Conservation (phyloP, 2,113 vertebrate species). For the Nipponia nippon region DNA sequence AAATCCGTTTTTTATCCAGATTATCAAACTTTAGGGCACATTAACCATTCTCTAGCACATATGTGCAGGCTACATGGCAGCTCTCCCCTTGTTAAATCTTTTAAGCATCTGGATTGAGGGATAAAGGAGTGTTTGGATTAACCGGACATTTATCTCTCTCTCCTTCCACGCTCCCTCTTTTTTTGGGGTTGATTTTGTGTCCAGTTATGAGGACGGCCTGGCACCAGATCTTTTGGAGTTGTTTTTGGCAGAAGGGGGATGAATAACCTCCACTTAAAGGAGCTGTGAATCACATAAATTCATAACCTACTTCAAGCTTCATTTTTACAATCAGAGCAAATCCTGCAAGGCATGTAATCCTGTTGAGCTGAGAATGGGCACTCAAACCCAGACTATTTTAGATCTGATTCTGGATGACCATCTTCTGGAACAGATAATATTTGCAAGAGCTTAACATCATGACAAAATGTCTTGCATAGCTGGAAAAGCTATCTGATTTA, state of each 20-base stretch:
- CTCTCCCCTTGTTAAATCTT: constrained; percentile 10
- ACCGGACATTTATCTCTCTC: background rate
- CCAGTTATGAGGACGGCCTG: background rate
- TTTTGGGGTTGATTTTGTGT: background rate
- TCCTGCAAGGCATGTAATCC: background rate
- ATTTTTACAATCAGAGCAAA: background rate
- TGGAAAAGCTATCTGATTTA: background rate
- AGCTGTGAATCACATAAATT: background rate
- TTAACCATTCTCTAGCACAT: background rate
- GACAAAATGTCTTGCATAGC: background rate
- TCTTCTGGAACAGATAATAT: background rate
- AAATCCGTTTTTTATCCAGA: constrained; percentile 51
- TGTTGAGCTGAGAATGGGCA: background rate
- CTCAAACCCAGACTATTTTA: background rate
- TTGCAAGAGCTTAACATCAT: background rate
- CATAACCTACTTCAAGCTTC: background rate
- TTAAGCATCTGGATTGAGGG: background rate
- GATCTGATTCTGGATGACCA: background rate
- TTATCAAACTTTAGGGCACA: constrained; percentile 30
- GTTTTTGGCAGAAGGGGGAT: background rate
- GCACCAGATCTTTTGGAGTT: background rate
- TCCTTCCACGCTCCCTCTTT: background rate
- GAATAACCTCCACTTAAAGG: background rate
- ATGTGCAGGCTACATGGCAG: background rate
- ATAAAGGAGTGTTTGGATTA: background rate